A percentile compares a stretch with the other conserved stretches of the same genome.
Conservation (phyloP, 1,140 invertebrate genomes). For the Orchesella cincta region DNA sequence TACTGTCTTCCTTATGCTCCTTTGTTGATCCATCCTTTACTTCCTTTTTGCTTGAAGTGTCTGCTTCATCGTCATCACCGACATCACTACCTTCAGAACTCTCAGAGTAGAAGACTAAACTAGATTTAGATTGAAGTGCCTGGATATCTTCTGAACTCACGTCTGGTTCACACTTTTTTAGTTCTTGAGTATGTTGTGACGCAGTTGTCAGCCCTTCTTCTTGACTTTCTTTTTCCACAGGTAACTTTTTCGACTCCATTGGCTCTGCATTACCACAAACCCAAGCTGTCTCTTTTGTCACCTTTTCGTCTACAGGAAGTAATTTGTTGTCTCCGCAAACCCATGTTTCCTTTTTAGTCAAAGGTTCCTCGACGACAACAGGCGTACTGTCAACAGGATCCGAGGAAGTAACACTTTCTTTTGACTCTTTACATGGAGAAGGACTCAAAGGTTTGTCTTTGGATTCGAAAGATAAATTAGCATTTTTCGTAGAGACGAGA, state of each 20-base stretch:
- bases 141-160: too few species aligned
- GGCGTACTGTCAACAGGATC: too few species aligned
- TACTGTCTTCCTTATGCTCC: constrained; percentile 38
- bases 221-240: neutral
- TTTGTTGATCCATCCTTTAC: neutral
- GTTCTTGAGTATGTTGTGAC: neutral
- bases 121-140: neutral
- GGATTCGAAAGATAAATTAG: too few species aligned
- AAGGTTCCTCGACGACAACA: neutral
- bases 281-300: neutral
- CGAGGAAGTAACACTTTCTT: too few species aligned
- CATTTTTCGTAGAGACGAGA: too few species aligned
- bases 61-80: neutral
- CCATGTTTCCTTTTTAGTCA: neutral
- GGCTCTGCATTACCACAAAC: constrained; percentile 2
- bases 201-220: neutral
- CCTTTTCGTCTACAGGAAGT: neutral
- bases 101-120: constrained; percentile 12
- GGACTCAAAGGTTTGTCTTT: too few species aligned
- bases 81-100: neutral
- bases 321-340: neutral
- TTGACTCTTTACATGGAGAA: too few species aligned
- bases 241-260: neutral
- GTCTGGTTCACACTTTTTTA: too few species aligned
- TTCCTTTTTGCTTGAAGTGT: neutral